A percentile compares a stretch with the other conserved stretches of the same genome.
These are phyloP conservation scores for Schizothorax lantsangensis DNA, from an alignment of 2,797 vertebrate species.

Conservation along the genomic window DNA sequence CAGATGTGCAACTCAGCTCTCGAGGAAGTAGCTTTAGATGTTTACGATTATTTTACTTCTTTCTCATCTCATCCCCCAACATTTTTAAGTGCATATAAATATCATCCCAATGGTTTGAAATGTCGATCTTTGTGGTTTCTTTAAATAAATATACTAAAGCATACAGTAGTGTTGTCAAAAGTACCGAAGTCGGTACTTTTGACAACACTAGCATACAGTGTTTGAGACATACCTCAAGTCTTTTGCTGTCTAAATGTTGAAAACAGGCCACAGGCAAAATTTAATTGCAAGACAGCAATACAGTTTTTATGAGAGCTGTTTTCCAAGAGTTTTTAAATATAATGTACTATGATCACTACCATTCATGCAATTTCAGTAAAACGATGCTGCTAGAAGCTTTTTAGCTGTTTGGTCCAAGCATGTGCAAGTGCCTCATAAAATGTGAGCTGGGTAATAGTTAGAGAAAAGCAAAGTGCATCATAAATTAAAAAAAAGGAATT, in stretches of 20 bases:
- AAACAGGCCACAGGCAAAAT: constrained; percentile 23
- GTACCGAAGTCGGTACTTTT: too few species aligned
- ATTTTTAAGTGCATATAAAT: constrained; percentile 36
- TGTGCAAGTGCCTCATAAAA: constrained; percentile 32
- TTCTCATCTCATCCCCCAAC: constrained; percentile 40
- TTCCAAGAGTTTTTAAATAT: constrained; percentile 12
- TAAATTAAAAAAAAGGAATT: background rate
- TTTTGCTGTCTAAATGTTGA: background rate
- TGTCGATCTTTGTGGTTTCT: background rate
- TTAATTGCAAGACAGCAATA: constrained; percentile 13
- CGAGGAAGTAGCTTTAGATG: constrained; percentile 62
- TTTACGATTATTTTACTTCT: constrained; percentile 62
- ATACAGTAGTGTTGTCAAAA: too few species aligned
- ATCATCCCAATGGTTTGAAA: constrained; percentile 8
- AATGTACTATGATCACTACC: background rate
- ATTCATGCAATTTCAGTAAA: background rate
- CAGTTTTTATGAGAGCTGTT: constrained; percentile 14
- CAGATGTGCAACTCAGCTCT: constrained; percentile 70
- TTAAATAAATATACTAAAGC: constrained; percentile 29
- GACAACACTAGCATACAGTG: background rate
- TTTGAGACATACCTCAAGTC: constrained; percentile 8
- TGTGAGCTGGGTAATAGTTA: constrained; percentile 1
- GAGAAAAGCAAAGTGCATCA: constrained; percentile 23
- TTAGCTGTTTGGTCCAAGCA: constrained; percentile 4
- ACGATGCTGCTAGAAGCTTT: background rate